Evolutionary conservation across 1,140 invertebrate species (phyloP).

Genomic region (Condylostylus longicornis): DNA sequence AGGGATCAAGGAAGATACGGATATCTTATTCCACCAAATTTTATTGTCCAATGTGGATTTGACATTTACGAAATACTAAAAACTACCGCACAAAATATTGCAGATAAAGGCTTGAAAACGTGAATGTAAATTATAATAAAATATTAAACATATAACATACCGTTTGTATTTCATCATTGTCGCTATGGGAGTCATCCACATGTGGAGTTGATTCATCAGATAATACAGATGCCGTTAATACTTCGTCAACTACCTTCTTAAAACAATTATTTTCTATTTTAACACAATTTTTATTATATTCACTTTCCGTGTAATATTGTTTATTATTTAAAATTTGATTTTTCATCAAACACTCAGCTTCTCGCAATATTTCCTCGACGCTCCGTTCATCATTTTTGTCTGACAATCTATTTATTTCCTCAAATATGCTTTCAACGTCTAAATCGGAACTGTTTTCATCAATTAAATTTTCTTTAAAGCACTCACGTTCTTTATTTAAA

Average conservation of each 20-base stretch:
- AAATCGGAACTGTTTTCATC: conserved; percentile 9
- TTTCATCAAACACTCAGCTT: conserved; percentile 26
- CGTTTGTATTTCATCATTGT: conserved; percentile 28
- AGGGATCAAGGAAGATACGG: conserved; percentile 59
- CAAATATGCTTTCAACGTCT: conserved; percentile 28
- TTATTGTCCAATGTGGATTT: conserved; percentile 57
- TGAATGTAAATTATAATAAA: neutral
- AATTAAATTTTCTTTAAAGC: conserved; percentile 7
- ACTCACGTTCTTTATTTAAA: conserved; percentile 25
- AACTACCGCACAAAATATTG: conserved; percentile 54
- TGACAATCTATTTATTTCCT: conserved; percentile 25
- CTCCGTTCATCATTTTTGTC: conserved; percentile 23
- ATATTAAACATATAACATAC: conserved; percentile 13
- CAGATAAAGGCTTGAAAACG: conserved; percentile 41
- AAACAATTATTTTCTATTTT: conserved; percentile 9
- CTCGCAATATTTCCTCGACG: conserved; percentile 28
- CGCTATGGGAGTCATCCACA: conserved; percentile 16
- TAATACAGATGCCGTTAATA: conserved; percentile 26
- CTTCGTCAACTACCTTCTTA: conserved; percentile 22
- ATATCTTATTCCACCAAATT: conserved; percentile 57
- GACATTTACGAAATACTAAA: conserved; percentile 67
- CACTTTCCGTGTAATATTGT: neutral
- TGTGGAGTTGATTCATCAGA: conserved; percentile 28
- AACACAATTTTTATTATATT: neutral
- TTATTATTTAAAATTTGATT: neutral